These are phyloP conservation scores for Paradoxurus hermaphroditus DNA, from an alignment of 2,113 vertebrate genomes.

Conservation along the genomic window DNA sequence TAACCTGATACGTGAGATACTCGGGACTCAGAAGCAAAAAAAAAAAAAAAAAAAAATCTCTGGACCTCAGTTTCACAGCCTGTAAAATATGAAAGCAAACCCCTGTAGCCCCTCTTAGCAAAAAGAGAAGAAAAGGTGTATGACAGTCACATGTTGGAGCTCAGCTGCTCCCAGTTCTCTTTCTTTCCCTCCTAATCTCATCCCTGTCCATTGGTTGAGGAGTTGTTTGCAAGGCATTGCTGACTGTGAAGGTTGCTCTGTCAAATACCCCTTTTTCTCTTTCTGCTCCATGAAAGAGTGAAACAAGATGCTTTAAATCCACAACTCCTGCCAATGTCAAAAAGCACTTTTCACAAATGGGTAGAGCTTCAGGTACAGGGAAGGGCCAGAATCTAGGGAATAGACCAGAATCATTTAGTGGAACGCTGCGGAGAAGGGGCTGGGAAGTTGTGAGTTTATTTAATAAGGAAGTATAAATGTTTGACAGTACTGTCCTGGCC, in stretches of 20 bases:
- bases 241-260: not conserved
- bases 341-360: constrained; percentile 61
- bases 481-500: constrained; percentile 62
- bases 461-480: constrained; percentile 65
- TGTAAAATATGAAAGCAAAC: not conserved
- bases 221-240: not conserved
- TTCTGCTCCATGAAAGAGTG: not conserved
- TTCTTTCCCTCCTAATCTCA: not conserved
- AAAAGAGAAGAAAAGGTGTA: not conserved
- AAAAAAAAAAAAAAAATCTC: not conserved
- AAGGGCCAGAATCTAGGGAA: not conserved
- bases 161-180: not conserved
- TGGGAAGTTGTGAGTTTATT: constrained; percentile 34
- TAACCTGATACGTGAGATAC: not conserved
- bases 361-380: not conserved
- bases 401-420: constrained; percentile 59
- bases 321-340: not conserved
- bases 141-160: not conserved
- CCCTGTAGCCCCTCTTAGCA: not conserved
- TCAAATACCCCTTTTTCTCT: not conserved
- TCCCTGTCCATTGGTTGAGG: not conserved
- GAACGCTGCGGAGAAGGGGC: constrained; percentile 49
- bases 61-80: not conserved
- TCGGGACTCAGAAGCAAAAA: not conserved
- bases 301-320: not conserved